phyloP scores from a whole-genome alignment of 2,888 invertebrate genomes.

The Dyspetes luteomarginatus region DNA sequence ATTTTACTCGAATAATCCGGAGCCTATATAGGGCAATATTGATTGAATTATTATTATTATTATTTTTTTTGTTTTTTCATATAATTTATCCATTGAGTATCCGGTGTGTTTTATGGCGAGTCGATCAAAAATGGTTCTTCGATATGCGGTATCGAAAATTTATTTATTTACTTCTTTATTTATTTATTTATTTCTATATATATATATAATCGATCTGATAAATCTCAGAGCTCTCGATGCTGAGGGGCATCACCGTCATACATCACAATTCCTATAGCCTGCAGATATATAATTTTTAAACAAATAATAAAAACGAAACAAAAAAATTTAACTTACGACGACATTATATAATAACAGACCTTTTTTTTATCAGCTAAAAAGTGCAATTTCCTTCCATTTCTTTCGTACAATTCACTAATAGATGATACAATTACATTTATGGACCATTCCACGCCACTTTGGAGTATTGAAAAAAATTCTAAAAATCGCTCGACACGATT shows the following conservation, averaged over 20 bases:
- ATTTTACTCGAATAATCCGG: background rate
- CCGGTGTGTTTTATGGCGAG: too few species aligned
- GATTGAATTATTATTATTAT: too few species aligned
- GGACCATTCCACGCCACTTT: too few species aligned
- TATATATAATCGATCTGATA: slow-evolving; percentile 24
- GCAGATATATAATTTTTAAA: slow-evolving; percentile 54
- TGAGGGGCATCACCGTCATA: slow-evolving; percentile 36
- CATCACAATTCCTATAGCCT: slow-evolving; percentile 64
- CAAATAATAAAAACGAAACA: slow-evolving; percentile 11
- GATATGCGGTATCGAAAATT: background rate
- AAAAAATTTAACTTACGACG: too few species aligned
- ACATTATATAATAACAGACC: background rate
- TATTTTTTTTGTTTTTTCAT: too few species aligned
- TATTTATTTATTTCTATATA: background rate
- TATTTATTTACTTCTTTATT: slow-evolving; percentile 13
- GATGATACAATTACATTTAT: background rate
- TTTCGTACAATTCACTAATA: background rate
- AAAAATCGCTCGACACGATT: too few species aligned
- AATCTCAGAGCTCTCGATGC: slow-evolving; percentile 23
- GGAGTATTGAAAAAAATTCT: too few species aligned
- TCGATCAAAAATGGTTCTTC: background rate
- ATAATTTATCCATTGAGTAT: too few species aligned
- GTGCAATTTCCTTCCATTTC: too few species aligned
- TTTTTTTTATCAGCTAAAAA: too few species aligned
- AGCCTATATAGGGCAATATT: background rate